Evolutionary conservation across 2,888 invertebrate genomes (phyloP).

Genomic region (Stenurella melanura): DNA sequence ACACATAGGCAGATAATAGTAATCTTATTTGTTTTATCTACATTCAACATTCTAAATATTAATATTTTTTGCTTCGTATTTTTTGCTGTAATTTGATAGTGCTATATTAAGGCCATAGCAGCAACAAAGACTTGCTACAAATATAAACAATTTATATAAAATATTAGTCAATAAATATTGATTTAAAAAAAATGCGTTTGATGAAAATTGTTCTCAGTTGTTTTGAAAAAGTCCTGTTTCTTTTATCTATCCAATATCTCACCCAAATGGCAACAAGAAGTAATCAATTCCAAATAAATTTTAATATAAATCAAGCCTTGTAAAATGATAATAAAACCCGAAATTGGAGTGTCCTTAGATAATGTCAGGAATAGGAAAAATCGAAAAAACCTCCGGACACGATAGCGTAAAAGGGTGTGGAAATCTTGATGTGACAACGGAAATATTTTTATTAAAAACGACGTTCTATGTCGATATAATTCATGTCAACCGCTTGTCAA

Average conservation of each 20-base stretch:
- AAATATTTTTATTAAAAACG: slow-evolving; percentile 58
- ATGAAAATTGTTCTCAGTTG: background rate
- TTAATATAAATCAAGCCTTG: slow-evolving; percentile 30
- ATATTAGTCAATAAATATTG: too few relatives aligned
- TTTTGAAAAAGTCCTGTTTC: background rate
- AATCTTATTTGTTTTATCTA: too few relatives aligned
- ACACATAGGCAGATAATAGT: too few relatives aligned
- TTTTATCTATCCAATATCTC: slow-evolving; percentile 16
- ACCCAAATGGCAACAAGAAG: background rate
- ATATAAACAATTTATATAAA: too few relatives aligned
- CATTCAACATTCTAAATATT: background rate
- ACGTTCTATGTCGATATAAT: slow-evolving; percentile 52
- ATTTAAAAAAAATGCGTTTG: background rate
- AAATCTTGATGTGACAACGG: slow-evolving; percentile 54
- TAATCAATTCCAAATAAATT: slow-evolving; percentile 33
- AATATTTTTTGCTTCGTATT: background rate
- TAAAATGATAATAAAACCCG: slow-evolving; percentile 30
- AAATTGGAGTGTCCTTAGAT: slow-evolving; percentile 31
- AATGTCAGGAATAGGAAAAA: slow-evolving; percentile 16
- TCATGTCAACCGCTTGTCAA: slow-evolving; percentile 26
- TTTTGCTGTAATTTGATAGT: background rate
- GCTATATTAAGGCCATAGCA: too few relatives aligned
- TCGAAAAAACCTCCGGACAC: background rate
- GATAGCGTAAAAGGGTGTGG: slow-evolving; percentile 37
- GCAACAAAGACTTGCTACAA: too few relatives aligned